These are phyloP conservation scores for Xenus cinereus DNA, from an alignment of 2,113 vertebrate genomes.

Conservation along the genomic window DNA sequence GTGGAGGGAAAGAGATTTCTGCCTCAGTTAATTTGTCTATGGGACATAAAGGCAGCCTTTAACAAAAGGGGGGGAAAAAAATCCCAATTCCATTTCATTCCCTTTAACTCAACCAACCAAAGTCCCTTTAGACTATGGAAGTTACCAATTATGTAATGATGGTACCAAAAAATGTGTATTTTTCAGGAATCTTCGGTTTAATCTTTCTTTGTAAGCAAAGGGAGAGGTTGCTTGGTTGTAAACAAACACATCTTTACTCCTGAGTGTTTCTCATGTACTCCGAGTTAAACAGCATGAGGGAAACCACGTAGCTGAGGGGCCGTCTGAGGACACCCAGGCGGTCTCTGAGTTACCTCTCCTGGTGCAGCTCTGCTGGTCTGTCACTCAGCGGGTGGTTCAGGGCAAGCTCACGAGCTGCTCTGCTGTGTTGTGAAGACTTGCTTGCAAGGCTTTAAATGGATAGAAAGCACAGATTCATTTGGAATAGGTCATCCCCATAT, in stretches of 20 bases:
- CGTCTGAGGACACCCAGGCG: not conserved
- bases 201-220: not conserved
- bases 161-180: not conserved
- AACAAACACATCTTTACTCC: not conserved
- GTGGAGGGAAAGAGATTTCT: not conserved
- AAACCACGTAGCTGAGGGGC: not conserved
- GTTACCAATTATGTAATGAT: not conserved
- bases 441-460: not conserved
- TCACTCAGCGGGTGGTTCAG: not conserved
- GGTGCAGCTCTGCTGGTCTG: not conserved
- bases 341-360: too few relatives aligned
- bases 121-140: not conserved
- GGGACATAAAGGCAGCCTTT: not conserved
- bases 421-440: not conserved
- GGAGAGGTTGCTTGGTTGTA: not conserved
- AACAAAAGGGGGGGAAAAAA: not conserved
- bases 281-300: not conserved
- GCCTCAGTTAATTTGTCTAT: not conserved
- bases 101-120: not conserved
- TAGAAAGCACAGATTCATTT: not conserved
- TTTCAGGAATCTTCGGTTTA: not conserved
- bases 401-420: not conserved
- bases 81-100: not conserved
- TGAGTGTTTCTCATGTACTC: not conserved
- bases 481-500: not conserved